phyloP scores from a whole-genome alignment of 2,888 invertebrate genomes.

The Tholera decimalis region DNA sequence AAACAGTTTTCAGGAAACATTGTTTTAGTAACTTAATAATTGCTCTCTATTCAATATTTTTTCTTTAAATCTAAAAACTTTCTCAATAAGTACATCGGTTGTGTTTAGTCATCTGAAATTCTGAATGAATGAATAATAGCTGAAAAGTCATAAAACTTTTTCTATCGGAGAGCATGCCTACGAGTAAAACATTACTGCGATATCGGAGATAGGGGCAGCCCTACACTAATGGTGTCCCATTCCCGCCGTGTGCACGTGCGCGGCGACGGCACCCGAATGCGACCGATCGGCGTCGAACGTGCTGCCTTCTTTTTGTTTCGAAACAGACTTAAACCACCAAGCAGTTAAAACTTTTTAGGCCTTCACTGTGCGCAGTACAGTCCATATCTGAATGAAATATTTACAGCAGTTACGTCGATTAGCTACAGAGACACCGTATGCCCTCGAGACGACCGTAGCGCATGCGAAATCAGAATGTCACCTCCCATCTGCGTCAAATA shows the following conservation, averaged over 20 bases:
- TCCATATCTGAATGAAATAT: constrained; percentile 31
- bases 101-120: constrained; percentile 49
- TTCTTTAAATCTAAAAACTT: constrained; percentile 16
- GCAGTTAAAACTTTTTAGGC: constrained; percentile 36
- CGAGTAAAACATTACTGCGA: constrained; percentile 62
- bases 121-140: constrained; percentile 61
- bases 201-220: constrained; percentile 71
- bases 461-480: constrained; percentile 81
- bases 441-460: constrained; percentile 87
- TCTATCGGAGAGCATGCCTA: constrained; percentile 58
- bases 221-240: constrained; percentile 75
- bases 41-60: background rate
- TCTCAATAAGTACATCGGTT: background rate
- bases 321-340: constrained; percentile 50
- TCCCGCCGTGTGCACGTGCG: constrained; percentile 85
- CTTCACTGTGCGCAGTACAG: rapidly evolving
- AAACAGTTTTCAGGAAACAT: background rate
- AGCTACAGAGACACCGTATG: constrained; percentile 67
- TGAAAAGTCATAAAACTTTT: constrained; percentile 67
- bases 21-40: background rate
- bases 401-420: constrained; percentile 58
- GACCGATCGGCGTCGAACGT: constrained; percentile 79
- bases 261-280: constrained; percentile 85
- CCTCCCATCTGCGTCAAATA: constrained; percentile 62
- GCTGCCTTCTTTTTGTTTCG: constrained; percentile 63